Evolutionary conservation across 2,113 vertebrate genomes (phyloP), one percentile per base, ranked within the genome.

Genomic region (Urocynchramus pylzowi): DNA sequence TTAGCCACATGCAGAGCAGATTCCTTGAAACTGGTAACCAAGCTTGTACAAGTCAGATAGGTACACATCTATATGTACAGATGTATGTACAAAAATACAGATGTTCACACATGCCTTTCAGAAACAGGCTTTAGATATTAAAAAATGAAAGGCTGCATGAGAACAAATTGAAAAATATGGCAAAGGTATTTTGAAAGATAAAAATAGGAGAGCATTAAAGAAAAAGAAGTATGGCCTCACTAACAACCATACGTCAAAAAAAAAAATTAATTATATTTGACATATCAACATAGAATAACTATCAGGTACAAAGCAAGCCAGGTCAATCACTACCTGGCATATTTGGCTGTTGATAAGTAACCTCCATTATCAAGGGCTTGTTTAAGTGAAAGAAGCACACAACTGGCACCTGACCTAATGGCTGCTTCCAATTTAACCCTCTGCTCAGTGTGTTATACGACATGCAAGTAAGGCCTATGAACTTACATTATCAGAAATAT

Each of bases 11-110:
- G 39, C 16, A 68, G 2, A 4, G 53, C 8, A 84, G 23, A 61
- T 16, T 52, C 39, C 56, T 63, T 78, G 19, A 69, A 75, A 65
- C 1, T n/a, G 15, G 16, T 57, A 84, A 53, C 8, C 11, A 56
- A 65, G 16, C 18, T 49, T 31, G 41, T 49, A 26, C 33, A 54
- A 56, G n/a, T 60, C 60, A 70, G 24, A 27, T 0, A 53, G 24
- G 30, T 35, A 70, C 11, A 57, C 1, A 41, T 9, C 23, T 19
- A 0, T 16, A 28, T 7, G 4, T 14, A 56, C 3, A 35, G 6
- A 39, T 6, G 5, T 14, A 60, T 8, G n/a, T 11, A 69, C 10
- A 87, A 31, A 69, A 21, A 37, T 2, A 31, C 6, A 31, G 5
- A 28, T 47, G 22, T 39, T 49, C 44, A 69, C 9, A 79, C 0